Evolutionary conservation across 1,140 invertebrate species (phyloP).

Genomic region (Cherax destructor): DNA sequence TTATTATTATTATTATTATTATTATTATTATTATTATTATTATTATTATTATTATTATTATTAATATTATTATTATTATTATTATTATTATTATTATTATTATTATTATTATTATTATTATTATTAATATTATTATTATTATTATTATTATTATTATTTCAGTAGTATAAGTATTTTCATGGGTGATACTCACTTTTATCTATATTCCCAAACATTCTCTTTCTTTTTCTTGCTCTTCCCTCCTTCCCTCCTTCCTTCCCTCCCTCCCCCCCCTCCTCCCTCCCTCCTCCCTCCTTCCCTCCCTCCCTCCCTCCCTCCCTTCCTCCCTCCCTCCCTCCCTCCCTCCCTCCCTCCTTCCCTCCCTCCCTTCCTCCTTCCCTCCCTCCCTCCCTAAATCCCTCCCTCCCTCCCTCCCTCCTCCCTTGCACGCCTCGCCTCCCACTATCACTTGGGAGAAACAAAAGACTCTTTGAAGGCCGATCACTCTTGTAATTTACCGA

Average conservation of each 20-base stretch:
- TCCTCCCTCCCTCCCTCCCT: background rate
- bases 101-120: conserved; percentile 12
- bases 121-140: background rate
- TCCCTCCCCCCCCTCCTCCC: background rate
- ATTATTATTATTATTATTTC: conserved; percentile 3
- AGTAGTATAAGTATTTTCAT: background rate
- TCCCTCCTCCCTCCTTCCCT: background rate
- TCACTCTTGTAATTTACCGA: conserved; percentile 15
- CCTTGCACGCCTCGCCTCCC: background rate
- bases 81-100: conserved; percentile 12
- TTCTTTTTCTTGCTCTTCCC: too few species aligned
- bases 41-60: background rate
- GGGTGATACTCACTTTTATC: too few species aligned
- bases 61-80: background rate
- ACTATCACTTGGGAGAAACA: background rate
- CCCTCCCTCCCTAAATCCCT: too few species aligned
- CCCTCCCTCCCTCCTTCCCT: background rate
- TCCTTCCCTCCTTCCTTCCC: too few species aligned
- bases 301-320: background rate
- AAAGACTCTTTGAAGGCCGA: background rate
- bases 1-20: background rate
- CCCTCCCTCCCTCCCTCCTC: background rate
- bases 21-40: background rate
- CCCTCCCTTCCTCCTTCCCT: background rate
- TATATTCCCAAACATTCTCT: too few species aligned